These are phyloP conservation scores for Metalampra italica DNA, from an alignment of 2,888 invertebrate species.

Conservation along the genomic window DNA sequence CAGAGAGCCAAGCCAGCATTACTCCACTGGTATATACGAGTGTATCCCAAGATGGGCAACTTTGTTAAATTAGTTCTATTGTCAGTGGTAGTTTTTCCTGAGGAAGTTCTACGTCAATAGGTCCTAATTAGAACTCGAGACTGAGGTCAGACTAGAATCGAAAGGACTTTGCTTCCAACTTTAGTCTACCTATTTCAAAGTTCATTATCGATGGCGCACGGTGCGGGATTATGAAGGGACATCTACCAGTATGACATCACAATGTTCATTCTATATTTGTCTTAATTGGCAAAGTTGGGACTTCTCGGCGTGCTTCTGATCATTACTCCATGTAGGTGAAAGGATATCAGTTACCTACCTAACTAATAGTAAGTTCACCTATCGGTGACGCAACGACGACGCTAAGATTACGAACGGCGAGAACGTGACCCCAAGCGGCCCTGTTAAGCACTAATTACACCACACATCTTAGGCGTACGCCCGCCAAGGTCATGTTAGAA, in stretches of 20 bases:
- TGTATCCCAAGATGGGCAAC: conserved; percentile 10
- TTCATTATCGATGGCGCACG: too few relatives aligned
- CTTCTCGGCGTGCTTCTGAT: too few relatives aligned
- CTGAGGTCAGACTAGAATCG: background rate
- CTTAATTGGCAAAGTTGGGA: too few relatives aligned
- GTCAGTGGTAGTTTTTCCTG: conserved; percentile 24
- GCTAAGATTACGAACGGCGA: too few relatives aligned
- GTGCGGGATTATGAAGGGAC: background rate
- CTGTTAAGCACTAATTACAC: too few relatives aligned
- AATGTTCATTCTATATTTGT: background rate
- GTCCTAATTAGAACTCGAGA: background rate
- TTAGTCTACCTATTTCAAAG: background rate
- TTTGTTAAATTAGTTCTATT: conserved; percentile 24
- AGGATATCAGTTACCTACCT: too few relatives aligned
- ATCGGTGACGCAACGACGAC: too few relatives aligned
- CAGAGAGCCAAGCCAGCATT: background rate
- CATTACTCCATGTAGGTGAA: too few relatives aligned
- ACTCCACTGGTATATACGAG: background rate
- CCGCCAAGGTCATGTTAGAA: too few relatives aligned
- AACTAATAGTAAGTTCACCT: too few relatives aligned
- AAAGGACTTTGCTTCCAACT: background rate
- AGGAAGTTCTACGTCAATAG: conserved; percentile 8
- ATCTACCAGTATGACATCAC: background rate
- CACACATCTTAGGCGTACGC: too few relatives aligned
- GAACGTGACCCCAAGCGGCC: too few relatives aligned